Percentiles rank a stretch among this genome's conserved stretches.
phyloP scores from a whole-genome alignment of 2,113 vertebrate species.

The Strigops habroptila region DNA sequence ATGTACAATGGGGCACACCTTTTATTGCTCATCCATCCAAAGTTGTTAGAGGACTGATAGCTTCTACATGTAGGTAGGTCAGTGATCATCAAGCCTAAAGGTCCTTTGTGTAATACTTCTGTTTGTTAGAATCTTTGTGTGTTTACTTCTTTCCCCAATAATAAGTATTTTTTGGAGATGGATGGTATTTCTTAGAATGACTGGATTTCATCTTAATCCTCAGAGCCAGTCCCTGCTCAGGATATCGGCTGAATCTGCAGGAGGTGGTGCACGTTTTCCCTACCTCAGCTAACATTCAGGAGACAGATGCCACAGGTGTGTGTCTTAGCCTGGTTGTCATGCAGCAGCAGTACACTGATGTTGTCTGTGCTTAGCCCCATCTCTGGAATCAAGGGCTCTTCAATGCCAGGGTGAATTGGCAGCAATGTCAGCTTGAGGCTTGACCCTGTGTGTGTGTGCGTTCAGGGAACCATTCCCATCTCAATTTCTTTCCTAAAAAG shows the following conservation, averaged over 20 bases:
- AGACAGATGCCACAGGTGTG: rapidly evolving
- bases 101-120: not conserved
- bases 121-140: not conserved
- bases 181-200: not conserved
- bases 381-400: not conserved
- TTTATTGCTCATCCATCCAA: not conserved
- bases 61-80: not conserved
- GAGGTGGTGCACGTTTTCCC: not conserved
- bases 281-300: not conserved
- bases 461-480: not conserved
- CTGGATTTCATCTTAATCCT: not conserved
- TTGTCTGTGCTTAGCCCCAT: not conserved
- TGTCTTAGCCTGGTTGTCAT: not conserved
- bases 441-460: not conserved
- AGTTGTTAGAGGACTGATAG: not conserved
- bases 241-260: not conserved
- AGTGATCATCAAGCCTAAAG: not conserved
- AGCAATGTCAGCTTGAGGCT: not conserved
- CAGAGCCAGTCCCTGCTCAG: not conserved
- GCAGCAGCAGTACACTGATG: not conserved
- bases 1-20: not conserved
- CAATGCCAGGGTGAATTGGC: rapidly evolving
- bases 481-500: not conserved
- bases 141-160: not conserved
- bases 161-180: not conserved